Conservation (phyloP, 2,888 invertebrate genomes). For the Adineta ricciae region DNA sequence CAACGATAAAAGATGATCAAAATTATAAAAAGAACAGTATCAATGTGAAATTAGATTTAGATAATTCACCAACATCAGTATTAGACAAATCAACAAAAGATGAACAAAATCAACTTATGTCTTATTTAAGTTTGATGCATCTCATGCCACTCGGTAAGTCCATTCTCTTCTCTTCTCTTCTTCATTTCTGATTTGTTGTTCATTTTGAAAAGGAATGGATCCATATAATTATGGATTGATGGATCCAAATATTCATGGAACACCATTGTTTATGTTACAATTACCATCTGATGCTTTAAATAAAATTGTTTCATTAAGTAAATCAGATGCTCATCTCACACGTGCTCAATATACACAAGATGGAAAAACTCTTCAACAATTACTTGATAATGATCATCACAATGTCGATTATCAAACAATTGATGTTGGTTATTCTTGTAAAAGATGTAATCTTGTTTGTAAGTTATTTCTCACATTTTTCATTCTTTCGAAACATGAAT, state of each 20-base stretch:
- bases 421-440: conserved; percentile 10
- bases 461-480: neutral
- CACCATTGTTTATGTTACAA: neutral
- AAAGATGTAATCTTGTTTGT: conserved; percentile 10
- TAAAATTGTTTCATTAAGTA: neutral
- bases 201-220: neutral
- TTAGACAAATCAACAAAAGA: neutral
- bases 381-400: neutral
- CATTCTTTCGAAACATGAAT: too few relatives aligned
- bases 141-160: neutral
- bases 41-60: neutral
- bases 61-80: neutral
- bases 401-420: neutral
- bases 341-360: conserved; percentile 10
- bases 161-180: neutral
- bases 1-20: neutral
- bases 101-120: neutral
- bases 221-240: neutral
- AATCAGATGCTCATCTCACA: neutral
- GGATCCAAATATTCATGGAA: conserved; percentile 1
- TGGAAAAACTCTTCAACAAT: neutral
- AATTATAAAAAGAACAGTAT: neutral
- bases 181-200: neutral
- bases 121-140: conserved; percentile 12
- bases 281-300: neutral